Conservation (phyloP, 2,888 invertebrate species). For the Synergus umbraculus region DNA sequence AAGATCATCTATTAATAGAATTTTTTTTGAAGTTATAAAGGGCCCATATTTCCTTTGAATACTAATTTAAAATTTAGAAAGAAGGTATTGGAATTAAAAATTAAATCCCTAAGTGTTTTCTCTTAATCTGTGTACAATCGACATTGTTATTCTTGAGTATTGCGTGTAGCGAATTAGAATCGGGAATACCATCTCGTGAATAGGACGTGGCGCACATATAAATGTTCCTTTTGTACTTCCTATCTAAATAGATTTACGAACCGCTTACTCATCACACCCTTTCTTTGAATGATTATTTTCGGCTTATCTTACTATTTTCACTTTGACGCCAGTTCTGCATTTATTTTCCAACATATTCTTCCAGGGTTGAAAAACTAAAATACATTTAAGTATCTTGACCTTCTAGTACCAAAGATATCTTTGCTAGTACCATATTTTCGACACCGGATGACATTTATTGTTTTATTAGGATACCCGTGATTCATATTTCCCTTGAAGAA, state of each 20-base stretch:
- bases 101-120: slow-evolving; percentile 9
- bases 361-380: not conserved
- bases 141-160: slow-evolving; percentile 55
- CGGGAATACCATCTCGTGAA: slow-evolving; percentile 50
- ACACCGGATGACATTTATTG: slow-evolving; percentile 24
- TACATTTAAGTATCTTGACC: slow-evolving; percentile 29
- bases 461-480: not conserved
- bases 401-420: too few species aligned
- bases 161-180: slow-evolving; percentile 52
- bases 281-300: slow-evolving; percentile 23
- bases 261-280: slow-evolving; percentile 37
- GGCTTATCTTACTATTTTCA: slow-evolving; percentile 27
- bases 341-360: slow-evolving; percentile 20
- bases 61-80: not conserved
- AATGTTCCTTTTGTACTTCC: slow-evolving; percentile 38
- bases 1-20: slow-evolving; percentile 33
- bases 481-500: slow-evolving; percentile 6
- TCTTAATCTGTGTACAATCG: not conserved
- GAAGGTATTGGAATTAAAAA: not conserved
- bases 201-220: slow-evolving; percentile 54
- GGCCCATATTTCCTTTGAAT: not conserved
- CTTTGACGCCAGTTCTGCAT: not conserved
- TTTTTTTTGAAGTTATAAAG: slow-evolving; percentile 3
- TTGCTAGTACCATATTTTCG: slow-evolving; percentile 20
- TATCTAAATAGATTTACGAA: slow-evolving; percentile 27